Evolutionary conservation across 1,140 invertebrate species (phyloP), one percentile per base, ranked within the genome.

Genomic region (Schlechtendalia chinensis): DNA sequence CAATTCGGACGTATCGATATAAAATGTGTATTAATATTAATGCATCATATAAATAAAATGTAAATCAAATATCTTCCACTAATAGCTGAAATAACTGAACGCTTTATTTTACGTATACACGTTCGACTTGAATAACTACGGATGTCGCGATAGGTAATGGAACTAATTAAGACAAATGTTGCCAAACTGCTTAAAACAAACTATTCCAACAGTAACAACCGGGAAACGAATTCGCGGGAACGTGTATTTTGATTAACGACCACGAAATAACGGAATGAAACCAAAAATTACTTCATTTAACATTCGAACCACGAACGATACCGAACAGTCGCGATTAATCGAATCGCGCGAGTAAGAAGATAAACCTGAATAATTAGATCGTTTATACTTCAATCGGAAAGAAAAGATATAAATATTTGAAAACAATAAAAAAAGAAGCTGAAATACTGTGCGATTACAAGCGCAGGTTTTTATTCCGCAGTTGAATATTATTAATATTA

Each of bases 291-390:
- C 67, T 54, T 72, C 24, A 54, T 72, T n/a, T 72, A 72, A 29
- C 69, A 72, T 72, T 72, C 24, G 12, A 19, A 72, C 17, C 50
- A 32, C 19, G 24, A 54, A 71, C 47, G 47, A 53, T 0, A n/a
- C 47, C 24, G 17, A 54, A 54, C 24, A 54, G 54, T 72, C 54
- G n/a, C n/a, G n/a, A 72, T 72, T 72, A 72, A 53, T 72, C 69
- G 69, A 72, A 54, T 54, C 24, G 45, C 19, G 50, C 14, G 22
- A 27, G 27, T 6, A 63, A 59, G 14, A 32, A 50, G 47, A 53
- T 71, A 53, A 72, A 54, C 69, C 69, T 29, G 69, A 72, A 72
- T 72, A 72, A 72, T 72, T 29, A 72, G 47, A 47, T 72, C 69
- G 69, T 72, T 72, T 53, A 72, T 54, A 72, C 47, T 72, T 54